phyloP scores from a whole-genome alignment of 1,140 invertebrate species.

The Drosophila neocordata region DNA sequence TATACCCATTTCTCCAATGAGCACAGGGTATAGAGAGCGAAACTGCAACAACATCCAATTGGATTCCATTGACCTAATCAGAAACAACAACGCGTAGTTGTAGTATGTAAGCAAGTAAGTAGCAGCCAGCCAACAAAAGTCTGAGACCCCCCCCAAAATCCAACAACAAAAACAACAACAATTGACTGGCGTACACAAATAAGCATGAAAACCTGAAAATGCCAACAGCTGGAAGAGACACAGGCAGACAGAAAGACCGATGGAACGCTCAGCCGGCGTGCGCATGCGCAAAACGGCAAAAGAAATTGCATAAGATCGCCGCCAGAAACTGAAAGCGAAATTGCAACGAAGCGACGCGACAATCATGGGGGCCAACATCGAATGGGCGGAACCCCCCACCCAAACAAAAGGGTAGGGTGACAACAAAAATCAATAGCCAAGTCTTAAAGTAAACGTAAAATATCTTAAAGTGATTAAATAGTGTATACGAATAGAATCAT shows the following conservation, averaged over 20 bases:
- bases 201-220: conserved; percentile 57
- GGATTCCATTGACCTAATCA: conserved; percentile 79
- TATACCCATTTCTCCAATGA: not conserved
- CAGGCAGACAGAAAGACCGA: conserved; percentile 27
- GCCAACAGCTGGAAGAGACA: conserved; percentile 31
- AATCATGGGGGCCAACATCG: conserved; percentile 8
- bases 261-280: not conserved
- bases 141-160: not conserved
- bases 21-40: conserved; percentile 24
- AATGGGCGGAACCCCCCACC: not conserved
- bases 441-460: not conserved
- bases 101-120: conserved; percentile 41
- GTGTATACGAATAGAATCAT: not conserved
- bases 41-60: conserved; percentile 69
- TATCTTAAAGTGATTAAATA: not conserved
- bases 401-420: not conserved
- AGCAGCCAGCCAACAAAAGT: conserved; percentile 6
- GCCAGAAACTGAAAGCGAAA: conserved; percentile 9
- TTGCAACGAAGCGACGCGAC: conserved; percentile 6
- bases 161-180: conserved; percentile 31
- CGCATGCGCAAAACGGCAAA: conserved; percentile 6
- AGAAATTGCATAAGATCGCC: conserved; percentile 11
- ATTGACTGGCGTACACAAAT: conserved; percentile 35
- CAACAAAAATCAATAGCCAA: not conserved
- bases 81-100: conserved; percentile 40